Base-by-base conservation (phyloP, 2,113 vertebrate species). In the Stegastes partitus region DNA sequence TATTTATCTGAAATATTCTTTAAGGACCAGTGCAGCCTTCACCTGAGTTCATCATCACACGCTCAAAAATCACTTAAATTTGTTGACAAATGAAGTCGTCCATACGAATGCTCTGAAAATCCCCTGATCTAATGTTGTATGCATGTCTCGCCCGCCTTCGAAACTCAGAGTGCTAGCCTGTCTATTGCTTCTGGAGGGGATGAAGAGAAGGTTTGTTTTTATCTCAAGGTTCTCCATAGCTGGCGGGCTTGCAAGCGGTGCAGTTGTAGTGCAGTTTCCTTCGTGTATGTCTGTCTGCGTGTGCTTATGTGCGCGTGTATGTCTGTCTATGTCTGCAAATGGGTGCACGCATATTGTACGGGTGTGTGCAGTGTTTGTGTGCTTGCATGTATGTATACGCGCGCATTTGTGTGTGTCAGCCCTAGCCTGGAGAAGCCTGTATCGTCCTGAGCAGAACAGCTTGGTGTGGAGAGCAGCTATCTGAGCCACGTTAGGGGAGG, bases 181-280 rank as follows among this genome's bases (percentile, higher is more conserved):
- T 83, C 77, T 92, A 22, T 84, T 82, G 79, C 84, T 90, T 85
- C 83, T 84, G 82, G 88, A 88, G 78, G 84, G 81, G 77, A 86
- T 86, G 86, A 87, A 82, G 84, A 89, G 79, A 89, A 82, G 87
- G 71, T 82, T 83, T 91, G 82, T 90, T 89, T 85, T 90, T 79
- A 92, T 92, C 86, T 93, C 88, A 93, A 93, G 91, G 91, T 92
- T 90, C 78, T 93, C 76, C 83, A 77, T 93, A 88, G 86, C 90
- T 93, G 66, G 83, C 81, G 74, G 90, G 85, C 91, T 82, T 78
- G 74, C 71, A 80, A 83, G 85, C 68, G 56, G 31, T 87, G 74
- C 62, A 63, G 87, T 79, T 68, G 72, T 64, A 58, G 57, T 80
- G 76, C 76, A 50, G 77, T 85, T 92, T 87, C 68, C 78, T 87